A percentile compares a stretch with the other conserved stretches of the same genome.
phyloP scores from a whole-genome alignment of 2,797 vertebrate species.

The Diplodus sargus region DNA sequence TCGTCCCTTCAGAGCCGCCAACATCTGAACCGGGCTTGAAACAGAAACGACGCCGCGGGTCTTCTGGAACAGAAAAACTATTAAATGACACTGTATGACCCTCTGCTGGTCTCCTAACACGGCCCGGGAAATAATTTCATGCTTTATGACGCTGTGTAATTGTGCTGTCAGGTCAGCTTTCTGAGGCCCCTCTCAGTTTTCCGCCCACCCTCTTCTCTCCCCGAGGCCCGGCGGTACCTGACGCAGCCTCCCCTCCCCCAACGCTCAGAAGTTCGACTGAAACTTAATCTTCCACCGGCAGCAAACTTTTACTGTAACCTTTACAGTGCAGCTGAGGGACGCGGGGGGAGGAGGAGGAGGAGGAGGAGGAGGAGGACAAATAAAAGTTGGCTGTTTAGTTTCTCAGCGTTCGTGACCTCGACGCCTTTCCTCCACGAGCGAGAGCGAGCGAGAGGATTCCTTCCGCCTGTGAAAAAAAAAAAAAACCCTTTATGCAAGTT shows the following conservation, averaged over 20 bases:
- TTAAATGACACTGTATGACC: slow-evolving; percentile 48
- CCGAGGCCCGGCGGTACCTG: slow-evolving; percentile 33
- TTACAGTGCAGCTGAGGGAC: slow-evolving; percentile 14
- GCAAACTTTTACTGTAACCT: slow-evolving; percentile 53
- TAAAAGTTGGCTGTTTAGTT: slow-evolving; percentile 31
- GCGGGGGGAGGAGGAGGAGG: neutral
- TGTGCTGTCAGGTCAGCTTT: slow-evolving; percentile 70
- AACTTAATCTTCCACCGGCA: slow-evolving; percentile 48
- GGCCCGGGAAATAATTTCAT: slow-evolving; percentile 64
- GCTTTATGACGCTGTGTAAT: slow-evolving; percentile 68
- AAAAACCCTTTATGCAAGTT: neutral
- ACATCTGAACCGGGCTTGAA: slow-evolving; percentile 28
- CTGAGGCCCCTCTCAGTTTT: slow-evolving; percentile 22
- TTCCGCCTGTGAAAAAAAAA: slow-evolving; percentile 24
- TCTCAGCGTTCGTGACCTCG: slow-evolving; percentile 36
- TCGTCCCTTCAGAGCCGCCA: neutral
- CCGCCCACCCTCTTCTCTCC: slow-evolving; percentile 42
- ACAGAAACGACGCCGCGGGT: slow-evolving; percentile 17
- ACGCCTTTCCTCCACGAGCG: slow-evolving; percentile 19
- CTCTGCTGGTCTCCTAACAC: slow-evolving; percentile 14
- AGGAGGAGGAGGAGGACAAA: slow-evolving; percentile 10
- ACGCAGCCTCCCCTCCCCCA: slow-evolving; percentile 3
- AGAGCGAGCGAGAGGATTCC: slow-evolving; percentile 13
- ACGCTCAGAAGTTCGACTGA: slow-evolving; percentile 27
- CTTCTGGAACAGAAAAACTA: slow-evolving; percentile 37